These are phyloP conservation scores for Oscheius myriophilus DNA, from an alignment of 2,888 invertebrate species.

Conservation along the genomic window DNA sequence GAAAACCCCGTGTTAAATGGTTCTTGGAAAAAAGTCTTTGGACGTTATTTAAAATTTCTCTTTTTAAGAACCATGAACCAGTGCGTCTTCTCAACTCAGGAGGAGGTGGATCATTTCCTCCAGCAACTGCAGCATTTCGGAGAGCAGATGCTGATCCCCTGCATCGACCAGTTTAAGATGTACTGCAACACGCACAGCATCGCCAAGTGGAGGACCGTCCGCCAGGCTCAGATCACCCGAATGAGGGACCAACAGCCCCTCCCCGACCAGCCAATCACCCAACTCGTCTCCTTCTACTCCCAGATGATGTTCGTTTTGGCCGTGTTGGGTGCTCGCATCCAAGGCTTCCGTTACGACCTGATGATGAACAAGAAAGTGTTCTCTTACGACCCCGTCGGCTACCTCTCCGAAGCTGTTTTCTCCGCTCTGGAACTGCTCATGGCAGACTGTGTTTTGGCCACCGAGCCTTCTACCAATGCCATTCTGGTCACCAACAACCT, in stretches of 20 bases:
- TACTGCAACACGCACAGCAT: slow-evolving; percentile 64
- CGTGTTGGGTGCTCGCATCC: slow-evolving; percentile 64
- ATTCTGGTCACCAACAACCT: slow-evolving; percentile 68
- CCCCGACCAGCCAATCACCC: slow-evolving; percentile 47
- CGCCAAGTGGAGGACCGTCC: slow-evolving; percentile 55
- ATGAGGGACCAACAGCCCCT: slow-evolving; percentile 40
- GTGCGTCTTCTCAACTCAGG: slow-evolving; percentile 27
- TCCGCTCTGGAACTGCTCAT: slow-evolving; percentile 66
- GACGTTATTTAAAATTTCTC: no score
- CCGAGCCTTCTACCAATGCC: slow-evolving; percentile 67
- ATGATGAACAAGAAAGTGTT: slow-evolving; percentile 59
- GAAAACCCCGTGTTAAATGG: no score
- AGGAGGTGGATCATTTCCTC: slow-evolving; percentile 49
- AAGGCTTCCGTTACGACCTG: slow-evolving; percentile 68
- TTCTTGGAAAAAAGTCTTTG: no score
- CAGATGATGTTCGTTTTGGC: slow-evolving; percentile 67
- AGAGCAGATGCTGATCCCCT: slow-evolving; percentile 62
- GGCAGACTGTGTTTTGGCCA: slow-evolving; percentile 67
- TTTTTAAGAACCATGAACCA: slow-evolving; percentile 40
- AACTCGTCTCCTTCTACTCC: slow-evolving; percentile 64
- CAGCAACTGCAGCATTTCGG: slow-evolving; percentile 54
- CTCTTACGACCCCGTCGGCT: slow-evolving; percentile 60
- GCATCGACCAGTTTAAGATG: slow-evolving; percentile 66
- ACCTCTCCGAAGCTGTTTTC: slow-evolving; percentile 64
- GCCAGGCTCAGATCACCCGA: slow-evolving; percentile 51